Conservation (phyloP, 2,888 invertebrate genomes). For the Stenodera caucasica region DNA sequence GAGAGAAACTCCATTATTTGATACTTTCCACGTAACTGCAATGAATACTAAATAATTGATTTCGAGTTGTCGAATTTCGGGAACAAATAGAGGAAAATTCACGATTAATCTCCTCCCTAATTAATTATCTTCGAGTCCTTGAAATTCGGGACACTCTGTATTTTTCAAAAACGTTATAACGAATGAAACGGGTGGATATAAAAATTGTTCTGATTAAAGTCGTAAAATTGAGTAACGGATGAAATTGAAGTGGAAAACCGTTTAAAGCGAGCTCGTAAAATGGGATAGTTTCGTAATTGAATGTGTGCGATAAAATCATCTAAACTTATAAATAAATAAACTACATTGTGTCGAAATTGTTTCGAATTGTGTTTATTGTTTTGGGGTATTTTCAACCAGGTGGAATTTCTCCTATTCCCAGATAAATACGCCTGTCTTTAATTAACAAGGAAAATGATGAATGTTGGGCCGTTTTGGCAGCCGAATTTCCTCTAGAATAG, state of each 20-base stretch:
- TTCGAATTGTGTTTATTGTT: background rate
- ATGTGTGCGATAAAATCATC: background rate
- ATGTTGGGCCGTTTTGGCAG: conserved; percentile 15
- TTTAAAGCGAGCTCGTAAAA: conserved; percentile 9
- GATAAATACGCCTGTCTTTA: conserved; percentile 15
- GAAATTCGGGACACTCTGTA: too few species aligned
- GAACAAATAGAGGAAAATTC: too few species aligned
- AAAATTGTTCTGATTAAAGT: conserved; percentile 26
- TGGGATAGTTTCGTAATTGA: conserved; percentile 21
- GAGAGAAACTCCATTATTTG: background rate
- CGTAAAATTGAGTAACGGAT: conserved; percentile 20
- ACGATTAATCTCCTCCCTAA: too few species aligned
- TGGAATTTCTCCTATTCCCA: too few species aligned
- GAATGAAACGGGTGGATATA: conserved; percentile 16
- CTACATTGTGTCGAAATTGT: background rate
- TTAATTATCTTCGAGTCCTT: too few species aligned
- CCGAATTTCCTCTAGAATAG: conserved; percentile 8
- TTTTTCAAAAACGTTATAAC: too few species aligned
- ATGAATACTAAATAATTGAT: background rate
- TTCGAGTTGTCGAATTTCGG: too few species aligned
- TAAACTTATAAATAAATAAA: background rate
- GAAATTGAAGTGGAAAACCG: conserved; percentile 9
- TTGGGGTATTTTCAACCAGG: too few species aligned
- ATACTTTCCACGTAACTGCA: background rate
- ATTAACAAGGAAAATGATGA: conserved; percentile 26